Evolutionary conservation across 2,888 invertebrate genomes (phyloP).

Genomic region (Watsonalla cultraria): DNA sequence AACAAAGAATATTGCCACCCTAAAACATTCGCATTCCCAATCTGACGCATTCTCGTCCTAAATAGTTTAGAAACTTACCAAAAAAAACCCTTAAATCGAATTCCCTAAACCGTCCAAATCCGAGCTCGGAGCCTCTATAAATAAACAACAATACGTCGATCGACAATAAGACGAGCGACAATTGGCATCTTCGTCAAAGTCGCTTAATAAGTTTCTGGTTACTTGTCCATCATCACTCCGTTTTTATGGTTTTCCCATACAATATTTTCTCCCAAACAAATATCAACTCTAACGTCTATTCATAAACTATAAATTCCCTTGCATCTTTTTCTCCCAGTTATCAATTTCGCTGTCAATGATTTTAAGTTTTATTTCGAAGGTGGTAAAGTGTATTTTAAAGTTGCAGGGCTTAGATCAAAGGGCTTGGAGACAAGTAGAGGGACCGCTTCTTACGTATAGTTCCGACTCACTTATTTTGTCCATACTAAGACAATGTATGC

Average conservation of each 20-base stretch:
- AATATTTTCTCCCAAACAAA: conserved; percentile 11
- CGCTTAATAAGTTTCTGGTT: conserved; percentile 67
- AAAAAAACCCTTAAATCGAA: conserved; percentile 13
- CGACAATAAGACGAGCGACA: conserved; percentile 45
- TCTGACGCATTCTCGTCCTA: neutral
- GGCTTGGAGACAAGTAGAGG: conserved; percentile 37
- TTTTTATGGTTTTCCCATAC: conserved; percentile 38
- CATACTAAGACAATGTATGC: conserved; percentile 70
- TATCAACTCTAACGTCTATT: conserved; percentile 8
- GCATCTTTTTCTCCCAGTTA: conserved; percentile 3
- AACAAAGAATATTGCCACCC: no score
- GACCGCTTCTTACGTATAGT: conserved; percentile 58
- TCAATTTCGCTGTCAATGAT: conserved; percentile 3
- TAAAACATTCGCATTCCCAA: no score
- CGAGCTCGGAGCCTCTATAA: conserved; percentile 20
- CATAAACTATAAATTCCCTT: conserved; percentile 9
- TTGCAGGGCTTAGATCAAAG: conserved; percentile 38
- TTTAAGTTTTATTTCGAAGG: conserved; percentile 7
- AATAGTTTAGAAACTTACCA: conserved; percentile 8
- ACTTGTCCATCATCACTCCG: conserved; percentile 60
- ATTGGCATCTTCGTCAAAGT: conserved; percentile 65
- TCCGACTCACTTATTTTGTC: conserved; percentile 69
- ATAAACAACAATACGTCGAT: conserved; percentile 21
- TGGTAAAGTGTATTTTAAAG: conserved; percentile 20
- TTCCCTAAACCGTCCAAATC: conserved; percentile 30